A percentile compares a stretch with the other conserved stretches of the same genome.
Conservation (phyloP, 1,140 invertebrate species). For the Holcopasites calliopsidis region DNA sequence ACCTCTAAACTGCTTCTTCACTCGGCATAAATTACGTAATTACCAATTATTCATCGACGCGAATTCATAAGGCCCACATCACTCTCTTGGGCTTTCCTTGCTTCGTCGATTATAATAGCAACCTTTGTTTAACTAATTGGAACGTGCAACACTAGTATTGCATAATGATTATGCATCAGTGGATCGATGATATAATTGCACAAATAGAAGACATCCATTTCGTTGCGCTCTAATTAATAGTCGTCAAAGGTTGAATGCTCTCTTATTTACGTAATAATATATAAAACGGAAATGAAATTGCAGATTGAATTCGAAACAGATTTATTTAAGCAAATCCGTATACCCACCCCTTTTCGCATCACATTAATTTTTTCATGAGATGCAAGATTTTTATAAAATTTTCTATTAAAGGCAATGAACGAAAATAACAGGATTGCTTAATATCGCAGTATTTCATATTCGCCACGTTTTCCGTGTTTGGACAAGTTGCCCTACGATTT, state of each 20-base stretch:
- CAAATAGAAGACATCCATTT: neutral
- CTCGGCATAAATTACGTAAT: slow-evolving; percentile 3
- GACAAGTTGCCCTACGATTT: too few species aligned
- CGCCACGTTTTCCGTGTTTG: too few species aligned
- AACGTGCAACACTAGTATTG: neutral
- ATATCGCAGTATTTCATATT: too few species aligned
- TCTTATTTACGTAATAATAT: too few species aligned
- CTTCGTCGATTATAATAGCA: neutral
- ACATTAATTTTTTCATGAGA: too few species aligned
- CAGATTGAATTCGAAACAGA: too few species aligned
- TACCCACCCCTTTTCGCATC: too few species aligned
- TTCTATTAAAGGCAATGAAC: too few species aligned
- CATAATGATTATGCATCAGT: neutral
- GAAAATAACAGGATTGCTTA: too few species aligned
- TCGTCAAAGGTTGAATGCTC: neutral
- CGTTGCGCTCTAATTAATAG: neutral
- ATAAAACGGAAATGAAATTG: too few species aligned
- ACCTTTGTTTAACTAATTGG: neutral
- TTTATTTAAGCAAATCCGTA: too few species aligned
- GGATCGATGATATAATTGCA: neutral
- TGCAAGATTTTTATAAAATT: too few species aligned
- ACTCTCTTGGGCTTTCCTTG: neutral
- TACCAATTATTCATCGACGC: slow-evolving; percentile 5
- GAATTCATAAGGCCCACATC: neutral
- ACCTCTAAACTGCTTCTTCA: neutral